phyloP scores from a whole-genome alignment of 92 coral and sea anemone genomes.

The Palythoa grandiflora region DNA sequence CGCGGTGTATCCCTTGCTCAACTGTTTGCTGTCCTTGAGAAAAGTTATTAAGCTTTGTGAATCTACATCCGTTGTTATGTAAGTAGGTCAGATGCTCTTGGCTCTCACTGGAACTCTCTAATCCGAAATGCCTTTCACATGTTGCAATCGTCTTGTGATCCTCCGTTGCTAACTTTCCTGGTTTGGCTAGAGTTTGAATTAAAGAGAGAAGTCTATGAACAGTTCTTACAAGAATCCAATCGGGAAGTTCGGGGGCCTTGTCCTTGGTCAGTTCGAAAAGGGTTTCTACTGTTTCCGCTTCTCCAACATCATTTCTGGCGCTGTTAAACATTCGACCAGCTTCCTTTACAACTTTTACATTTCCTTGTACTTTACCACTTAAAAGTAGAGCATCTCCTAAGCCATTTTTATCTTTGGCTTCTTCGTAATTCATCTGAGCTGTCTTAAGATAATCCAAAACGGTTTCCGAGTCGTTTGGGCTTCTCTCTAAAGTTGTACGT shows the following conservation, averaged over 20 bases:
- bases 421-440: constrained; percentile 65
- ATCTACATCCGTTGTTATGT: neutral
- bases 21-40: neutral
- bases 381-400: constrained; percentile 77
- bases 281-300: constrained; percentile 67
- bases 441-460: constrained; percentile 48
- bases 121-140: no score
- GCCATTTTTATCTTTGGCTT: constrained; percentile 71
- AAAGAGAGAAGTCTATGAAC: constrained; percentile 68
- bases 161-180: constrained; percentile 35
- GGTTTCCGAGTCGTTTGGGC: neutral
- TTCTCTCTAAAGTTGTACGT: neutral
- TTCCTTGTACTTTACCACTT: constrained; percentile 55
- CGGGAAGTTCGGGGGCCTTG: constrained; percentile 36
- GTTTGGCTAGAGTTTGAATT: constrained; percentile 61
- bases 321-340: constrained; percentile 73
- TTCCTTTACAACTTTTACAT: constrained; percentile 51
- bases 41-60: constrained; percentile 1
- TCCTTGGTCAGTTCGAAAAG: constrained; percentile 44
- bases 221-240: constrained; percentile 66
- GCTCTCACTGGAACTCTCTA: no score
- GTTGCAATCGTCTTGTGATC: constrained; percentile 32
- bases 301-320: constrained; percentile 74
- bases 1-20: neutral
- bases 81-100: no score